Conservation (phyloP, 2,113 vertebrate species). For the Calyptommatus sinebrachiatus region DNA sequence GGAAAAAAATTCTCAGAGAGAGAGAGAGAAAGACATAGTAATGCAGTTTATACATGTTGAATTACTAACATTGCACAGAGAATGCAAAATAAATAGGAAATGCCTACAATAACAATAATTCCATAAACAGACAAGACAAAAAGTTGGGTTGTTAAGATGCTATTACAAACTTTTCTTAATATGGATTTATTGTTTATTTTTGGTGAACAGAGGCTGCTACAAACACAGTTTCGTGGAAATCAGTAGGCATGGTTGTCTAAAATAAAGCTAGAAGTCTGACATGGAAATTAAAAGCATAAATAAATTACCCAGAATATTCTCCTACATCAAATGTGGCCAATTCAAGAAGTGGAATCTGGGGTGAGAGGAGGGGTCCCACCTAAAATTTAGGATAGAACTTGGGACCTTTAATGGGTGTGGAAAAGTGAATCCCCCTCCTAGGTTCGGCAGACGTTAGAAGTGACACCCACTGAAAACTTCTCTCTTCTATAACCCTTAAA, state of each 20-base stretch:
- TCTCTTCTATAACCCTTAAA: too few species aligned
- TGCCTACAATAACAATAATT: fast-evolving
- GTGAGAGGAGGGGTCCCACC: too few species aligned
- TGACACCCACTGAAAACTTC: too few species aligned
- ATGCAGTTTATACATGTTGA: background rate
- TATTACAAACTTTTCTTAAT: fast-evolving
- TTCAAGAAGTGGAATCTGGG: too few species aligned
- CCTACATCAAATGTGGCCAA: too few species aligned
- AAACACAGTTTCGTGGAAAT: background rate
- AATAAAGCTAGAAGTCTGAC: background rate
- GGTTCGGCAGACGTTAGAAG: too few species aligned
- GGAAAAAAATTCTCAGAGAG: background rate
- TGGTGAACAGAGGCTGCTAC: background rate
- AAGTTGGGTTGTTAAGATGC: fast-evolving
- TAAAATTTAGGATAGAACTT: too few species aligned
- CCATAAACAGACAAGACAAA: fast-evolving
- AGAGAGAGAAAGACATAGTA: background rate
- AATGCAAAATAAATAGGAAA: background rate
- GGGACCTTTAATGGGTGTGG: too few species aligned
- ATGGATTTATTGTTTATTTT: background rate
- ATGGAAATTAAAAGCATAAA: slow-evolving; percentile 10
- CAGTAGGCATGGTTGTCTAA: background rate
- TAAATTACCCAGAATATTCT: background rate
- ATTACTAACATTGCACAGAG: background rate
- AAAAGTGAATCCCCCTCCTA: too few species aligned